Evolutionary conservation across 2,113 vertebrate genomes (phyloP), one percentile per base, ranked within the genome.

Genomic region (Notothenia coriiceps): DNA sequence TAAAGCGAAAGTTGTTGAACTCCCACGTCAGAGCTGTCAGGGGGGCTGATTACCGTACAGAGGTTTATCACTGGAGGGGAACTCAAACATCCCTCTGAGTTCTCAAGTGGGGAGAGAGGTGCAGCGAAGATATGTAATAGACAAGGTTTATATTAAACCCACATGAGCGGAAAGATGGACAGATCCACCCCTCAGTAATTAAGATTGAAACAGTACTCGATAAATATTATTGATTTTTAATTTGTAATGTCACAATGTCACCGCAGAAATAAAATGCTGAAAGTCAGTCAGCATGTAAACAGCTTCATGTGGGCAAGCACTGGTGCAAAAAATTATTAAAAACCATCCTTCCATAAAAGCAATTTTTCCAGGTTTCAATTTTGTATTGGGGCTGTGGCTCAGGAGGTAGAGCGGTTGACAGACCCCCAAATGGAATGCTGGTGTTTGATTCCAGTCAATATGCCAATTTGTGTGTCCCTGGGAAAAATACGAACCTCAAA

Each of bases 1-100:
- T 87, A 44, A 9, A 63, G 72, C 70, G 13, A 33, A 71, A 63
- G 46, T 59, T 3, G 18, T 15, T 57, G 56, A 76, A 63, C 71
- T 56, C 70, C 65, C 74, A 79, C 49, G 13, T 79, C 14, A 63
- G 8, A 44, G 49, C 47, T 66, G 66, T 69, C 63, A 52, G 33
- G 25, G 69, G 29, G 15, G 64, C 29, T 70, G 47, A 52, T 82
- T 61, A 70, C 22, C 7, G 22, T 40, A 3, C 60, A 61, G 54
- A 74, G 71, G 71, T 70, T 56, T 33, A 22, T 67, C 43, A 9
- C n/a, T 29, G 22, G 47, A 54, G 25, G 51, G 8, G 10, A 63
- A 33, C 15, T n/a, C 7, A 44, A 10, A 22, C 11, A 46, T 52
- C 33, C 35, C 22, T 50, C 29, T 55, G 50, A 47, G 35, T 44